Conservation (phyloP, 2,797 vertebrate genomes). For the Danio kyathit region DNA sequence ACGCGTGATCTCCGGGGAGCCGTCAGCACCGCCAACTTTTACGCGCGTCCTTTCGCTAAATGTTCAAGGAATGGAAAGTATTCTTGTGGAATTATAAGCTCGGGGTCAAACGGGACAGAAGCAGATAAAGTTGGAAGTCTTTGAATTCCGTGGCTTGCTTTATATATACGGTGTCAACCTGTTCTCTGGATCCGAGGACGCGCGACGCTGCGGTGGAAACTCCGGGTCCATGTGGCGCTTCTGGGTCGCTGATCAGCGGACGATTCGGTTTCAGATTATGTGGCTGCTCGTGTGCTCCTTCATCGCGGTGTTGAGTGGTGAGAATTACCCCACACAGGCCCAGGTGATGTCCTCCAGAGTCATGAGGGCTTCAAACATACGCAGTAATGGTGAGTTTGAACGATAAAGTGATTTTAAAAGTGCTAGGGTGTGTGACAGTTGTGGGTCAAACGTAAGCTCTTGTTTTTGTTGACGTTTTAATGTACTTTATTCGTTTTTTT, state of each 20-base stretch:
- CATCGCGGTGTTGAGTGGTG: slow-evolving; percentile 57
- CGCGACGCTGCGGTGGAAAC: slow-evolving; percentile 4
- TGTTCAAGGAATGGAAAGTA: slow-evolving; percentile 44
- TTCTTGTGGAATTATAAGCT: slow-evolving; percentile 34
- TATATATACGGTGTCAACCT: slow-evolving; percentile 26
- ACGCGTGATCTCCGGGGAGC: slow-evolving; percentile 4
- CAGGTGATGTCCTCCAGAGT: slow-evolving; percentile 70
- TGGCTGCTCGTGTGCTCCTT: slow-evolving; percentile 57
- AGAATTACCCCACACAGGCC: slow-evolving; percentile 49
- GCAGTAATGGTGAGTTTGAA: slow-evolving; percentile 75
- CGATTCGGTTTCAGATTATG: slow-evolving; percentile 18
- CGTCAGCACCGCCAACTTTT: slow-evolving; percentile 3
- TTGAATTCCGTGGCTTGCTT: slow-evolving; percentile 28
- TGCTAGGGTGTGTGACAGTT: not conserved
- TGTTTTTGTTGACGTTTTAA: too few relatives aligned
- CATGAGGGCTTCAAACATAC: slow-evolving; percentile 68
- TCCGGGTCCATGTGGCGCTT: not conserved
- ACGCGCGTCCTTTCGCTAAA: slow-evolving; percentile 25
- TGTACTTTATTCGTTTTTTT: too few relatives aligned
- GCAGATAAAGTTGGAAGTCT: slow-evolving; percentile 39
- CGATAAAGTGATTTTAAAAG: not conserved
- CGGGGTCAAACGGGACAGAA: slow-evolving; percentile 35
- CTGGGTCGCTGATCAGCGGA: slow-evolving; percentile 3
- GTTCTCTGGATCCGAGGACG: slow-evolving; percentile 10
- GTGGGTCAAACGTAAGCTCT: too few relatives aligned